Evolutionary conservation across 1,140 invertebrate genomes (phyloP).

Genomic region (Acyrthosiphon pisum): DNA sequence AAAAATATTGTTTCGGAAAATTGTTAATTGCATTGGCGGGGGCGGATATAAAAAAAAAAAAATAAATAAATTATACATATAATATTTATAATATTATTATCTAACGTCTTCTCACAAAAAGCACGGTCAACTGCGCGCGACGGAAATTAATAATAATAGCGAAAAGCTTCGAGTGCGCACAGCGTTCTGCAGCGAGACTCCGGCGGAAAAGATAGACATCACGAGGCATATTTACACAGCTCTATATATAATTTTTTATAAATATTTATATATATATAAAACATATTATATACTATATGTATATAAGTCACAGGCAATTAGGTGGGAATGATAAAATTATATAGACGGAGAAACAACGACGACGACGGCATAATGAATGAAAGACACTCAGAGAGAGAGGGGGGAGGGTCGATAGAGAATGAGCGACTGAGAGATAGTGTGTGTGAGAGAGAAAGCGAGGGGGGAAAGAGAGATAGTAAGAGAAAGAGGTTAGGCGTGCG

Average conservation of each 20-base stretch:
- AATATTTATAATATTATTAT: not conserved
- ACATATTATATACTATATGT: not conserved
- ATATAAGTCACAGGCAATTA: not conserved
- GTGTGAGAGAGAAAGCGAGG: not conserved
- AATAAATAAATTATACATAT: not conserved
- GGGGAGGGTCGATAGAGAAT: no score
- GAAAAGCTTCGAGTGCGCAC: not conserved
- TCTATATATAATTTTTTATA: not conserved
- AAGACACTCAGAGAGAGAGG: not conserved
- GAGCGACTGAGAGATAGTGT: not conserved
- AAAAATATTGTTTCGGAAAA: not conserved
- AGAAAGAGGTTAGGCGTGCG: not conserved
- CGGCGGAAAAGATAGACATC: not conserved
- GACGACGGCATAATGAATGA: not conserved
- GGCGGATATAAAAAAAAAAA: not conserved
- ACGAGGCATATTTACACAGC: not conserved
- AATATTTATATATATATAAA: not conserved
- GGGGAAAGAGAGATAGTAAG: no score
- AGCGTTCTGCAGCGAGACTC: not conserved
- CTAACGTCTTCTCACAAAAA: not conserved
- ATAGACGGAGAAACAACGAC: not conserved
- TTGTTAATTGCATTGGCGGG: not conserved
- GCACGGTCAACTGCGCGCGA: not conserved
- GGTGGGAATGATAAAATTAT: not conserved
- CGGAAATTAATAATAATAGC: not conserved